Evolutionary conservation across 1,140 invertebrate species (phyloP).

Genomic region (Drosophila sp.): DNA sequence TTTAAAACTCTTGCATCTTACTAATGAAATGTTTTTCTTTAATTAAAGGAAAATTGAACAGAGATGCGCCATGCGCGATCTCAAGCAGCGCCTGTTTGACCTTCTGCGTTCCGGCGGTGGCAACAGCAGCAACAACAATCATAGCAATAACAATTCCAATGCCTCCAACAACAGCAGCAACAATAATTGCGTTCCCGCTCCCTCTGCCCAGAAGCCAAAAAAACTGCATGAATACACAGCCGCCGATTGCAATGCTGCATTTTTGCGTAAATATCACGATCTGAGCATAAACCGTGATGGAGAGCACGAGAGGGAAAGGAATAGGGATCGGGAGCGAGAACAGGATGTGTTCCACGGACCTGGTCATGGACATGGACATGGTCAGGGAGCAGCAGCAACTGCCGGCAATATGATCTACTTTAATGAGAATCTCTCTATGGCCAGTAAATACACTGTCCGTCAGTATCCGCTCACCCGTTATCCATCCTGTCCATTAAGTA

Average conservation of each 20-base stretch:
- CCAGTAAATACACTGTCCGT: constrained; percentile 69
- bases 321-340: constrained; percentile 32
- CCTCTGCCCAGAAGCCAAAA: constrained; percentile 56
- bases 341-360: constrained; percentile 20
- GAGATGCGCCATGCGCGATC: constrained; percentile 73
- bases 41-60: constrained; percentile 2
- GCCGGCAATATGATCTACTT: constrained; percentile 72
- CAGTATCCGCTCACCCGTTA: constrained; percentile 66
- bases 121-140: constrained; percentile 24
- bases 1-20: neutral
- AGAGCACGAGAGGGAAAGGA: constrained; percentile 16
- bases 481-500: constrained; percentile 70
- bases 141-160: neutral
- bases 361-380: constrained; percentile 16
- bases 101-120: constrained; percentile 72
- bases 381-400: constrained; percentile 7
- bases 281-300: constrained; percentile 47
- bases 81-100: constrained; percentile 78
- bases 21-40: neutral
- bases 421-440: constrained; percentile 82
- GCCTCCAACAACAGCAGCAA: constrained; percentile 19
- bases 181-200: constrained; percentile 10
- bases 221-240: constrained; percentile 75
- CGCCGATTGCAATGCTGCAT: constrained; percentile 71
- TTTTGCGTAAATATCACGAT: constrained; percentile 73